Base-by-base conservation (phyloP, 2,113 vertebrate species). In the Platysteira castanea region DNA sequence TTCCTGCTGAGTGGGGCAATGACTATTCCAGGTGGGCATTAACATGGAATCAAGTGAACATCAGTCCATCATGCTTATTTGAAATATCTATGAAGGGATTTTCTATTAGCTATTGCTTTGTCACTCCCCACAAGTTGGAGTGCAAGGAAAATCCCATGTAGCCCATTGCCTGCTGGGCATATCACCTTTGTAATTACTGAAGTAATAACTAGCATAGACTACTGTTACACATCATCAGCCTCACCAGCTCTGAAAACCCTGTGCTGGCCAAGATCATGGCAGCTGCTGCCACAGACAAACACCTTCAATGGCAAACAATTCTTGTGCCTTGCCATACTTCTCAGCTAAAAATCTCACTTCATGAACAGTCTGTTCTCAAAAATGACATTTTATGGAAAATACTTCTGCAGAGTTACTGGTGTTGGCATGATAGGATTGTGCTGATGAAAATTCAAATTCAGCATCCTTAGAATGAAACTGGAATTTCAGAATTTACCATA, bases 211-310 rank as follows among this genome's bases (percentile, higher is more conserved):
- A 47, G 33, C 60, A 63, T 11, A 13, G 15, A 37, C 4, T 33
- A 2, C 7, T 28, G 6, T 24, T 19, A 27, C 22, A 76, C 24
- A 19, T 13, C 28, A 15, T 20, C 42, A 70, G 4, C 37, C 53
- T 64, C 54, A 26, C 9, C 0, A 0, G 52, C 7, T 82, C 49
- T 82, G 37, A 56, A 67, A 68, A 53, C 3, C 11, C 1, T 6
- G 20, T 47, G 24, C 30, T 78, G 50, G 30, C 20, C n/a, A 39
- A 44, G 31, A 16, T 31, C 52, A 37, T 5, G 7, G 49, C 6
- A 35, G 26, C 47, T 59, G 52, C 42, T 91, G 73, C 23, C 26
- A 42, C 37, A 42, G 68, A 46, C 31, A 69, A 50, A 6, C 7
- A 84, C 19, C 10, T 20, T 21, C 31, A 35, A 1, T 13, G 33